These are phyloP conservation scores for Crotalus tigris DNA, from an alignment of 2,113 vertebrate genomes.

Conservation along the genomic window DNA sequence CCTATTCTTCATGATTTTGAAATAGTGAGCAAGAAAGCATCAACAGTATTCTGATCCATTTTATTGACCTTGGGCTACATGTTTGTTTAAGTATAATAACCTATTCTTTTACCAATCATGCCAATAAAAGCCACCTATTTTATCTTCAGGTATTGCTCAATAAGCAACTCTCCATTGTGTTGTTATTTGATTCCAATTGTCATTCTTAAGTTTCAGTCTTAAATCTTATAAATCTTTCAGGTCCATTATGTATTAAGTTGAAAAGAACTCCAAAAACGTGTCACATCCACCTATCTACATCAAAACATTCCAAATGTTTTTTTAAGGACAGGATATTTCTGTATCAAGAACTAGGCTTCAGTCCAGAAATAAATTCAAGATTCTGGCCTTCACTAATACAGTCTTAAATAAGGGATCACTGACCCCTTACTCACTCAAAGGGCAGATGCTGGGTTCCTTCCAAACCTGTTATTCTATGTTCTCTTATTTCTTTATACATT, in stretches of 20 bases:
- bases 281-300: neutral
- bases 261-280: neutral
- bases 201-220: conserved; percentile 17
- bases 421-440: neutral
- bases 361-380: neutral
- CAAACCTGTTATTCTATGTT: neutral
- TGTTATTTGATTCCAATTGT: conserved; percentile 28
- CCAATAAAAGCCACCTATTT: neutral
- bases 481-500: neutral
- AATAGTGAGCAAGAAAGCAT: neutral
- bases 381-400: neutral
- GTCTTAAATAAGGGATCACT: neutral
- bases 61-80: neutral
- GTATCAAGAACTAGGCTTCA: neutral
- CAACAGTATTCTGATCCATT: neutral
- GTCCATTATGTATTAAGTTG: neutral
- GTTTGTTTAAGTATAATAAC: neutral
- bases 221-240: conserved; percentile 11
- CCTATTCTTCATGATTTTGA: neutral
- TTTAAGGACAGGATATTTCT: neutral
- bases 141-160: conserved; percentile 6
- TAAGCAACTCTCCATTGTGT: neutral
- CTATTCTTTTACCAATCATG: conserved; percentile 13
- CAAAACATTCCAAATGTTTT: neutral
- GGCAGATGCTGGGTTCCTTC: neutral